Evolutionary conservation across 1,140 invertebrate species (phyloP), one percentile per base, ranked within the genome.

Genomic region (Drosophila ananassae): DNA sequence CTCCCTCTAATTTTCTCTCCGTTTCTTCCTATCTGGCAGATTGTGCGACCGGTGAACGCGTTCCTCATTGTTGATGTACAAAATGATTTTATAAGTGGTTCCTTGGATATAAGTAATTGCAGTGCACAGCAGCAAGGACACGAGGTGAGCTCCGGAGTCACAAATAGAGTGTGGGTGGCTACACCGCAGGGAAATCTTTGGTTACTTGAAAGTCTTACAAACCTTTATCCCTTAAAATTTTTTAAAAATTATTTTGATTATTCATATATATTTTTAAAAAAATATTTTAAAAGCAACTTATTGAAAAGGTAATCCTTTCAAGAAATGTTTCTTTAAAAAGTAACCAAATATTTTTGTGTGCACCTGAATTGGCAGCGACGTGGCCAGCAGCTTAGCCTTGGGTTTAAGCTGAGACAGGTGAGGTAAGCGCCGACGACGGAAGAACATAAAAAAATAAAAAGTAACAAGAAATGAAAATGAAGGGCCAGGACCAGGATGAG

Each of bases 21-120:
- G 47, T 69, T 60, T 71, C 91, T 69, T 48, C 63, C 37, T 59
- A 55, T 89, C 61, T 76, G 92, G 64, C 92, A 96, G 96, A 96
- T 97, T 90, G 95, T 98, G 50, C 94, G 96, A 58, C 98, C 98
- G 25, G 95, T 97, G 54, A 96, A 95, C 89, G 98, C 96, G n/a
- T 96, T 99, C 87, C 93, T 99, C 28, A 95, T 99, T 63, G 97
- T 99, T 51, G 98, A 99, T 92, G 98, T 99, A 3, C 98, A 99
- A 93, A 99, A 99, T 93, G 98, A 99, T 93, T 99, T 99, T 92
- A 98, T 99, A 84, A 95, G 95, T 59, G 98, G 98, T 48, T 97
- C 97, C 10, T 94, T 99, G 54, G 96, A 98, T 81, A 96, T 99
- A 80, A 96, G 95, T 90, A 96, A 98, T 80, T 98, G 98, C 92